These are phyloP conservation scores for Myotis vivesi DNA, from an alignment of 2,797 vertebrate genomes.

Conservation along the genomic window DNA sequence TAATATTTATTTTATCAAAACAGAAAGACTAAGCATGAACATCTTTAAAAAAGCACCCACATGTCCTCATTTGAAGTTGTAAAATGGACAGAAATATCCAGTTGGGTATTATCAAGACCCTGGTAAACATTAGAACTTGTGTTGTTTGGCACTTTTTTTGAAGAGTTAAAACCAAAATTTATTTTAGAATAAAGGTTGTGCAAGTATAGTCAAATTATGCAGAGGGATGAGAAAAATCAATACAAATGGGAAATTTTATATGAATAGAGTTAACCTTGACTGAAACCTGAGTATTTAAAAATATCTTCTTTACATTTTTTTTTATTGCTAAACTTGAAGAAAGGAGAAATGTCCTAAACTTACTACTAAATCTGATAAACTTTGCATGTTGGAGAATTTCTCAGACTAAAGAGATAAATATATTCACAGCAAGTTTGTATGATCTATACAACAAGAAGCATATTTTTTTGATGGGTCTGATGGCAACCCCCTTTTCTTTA, in stretches of 20 bases:
- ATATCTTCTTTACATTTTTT: not conserved
- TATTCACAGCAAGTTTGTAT: constrained; percentile 7
- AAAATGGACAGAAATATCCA: not conserved
- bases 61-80: not conserved
- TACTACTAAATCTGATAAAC: constrained; percentile 21
- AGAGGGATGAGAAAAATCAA: not conserved
- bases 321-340: not conserved
- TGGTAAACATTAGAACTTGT: constrained; percentile 25
- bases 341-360: not conserved
- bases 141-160: not conserved
- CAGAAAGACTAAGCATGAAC: constrained; percentile 51
- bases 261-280: not conserved
- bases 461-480: not conserved
- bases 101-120: constrained; percentile 21
- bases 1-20: constrained; percentile 52
- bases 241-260: not conserved
- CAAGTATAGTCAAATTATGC: not conserved
- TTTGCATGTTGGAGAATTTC: not conserved
- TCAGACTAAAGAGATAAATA: not conserved
- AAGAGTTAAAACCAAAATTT: not conserved
- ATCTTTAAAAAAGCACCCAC: constrained; percentile 53
- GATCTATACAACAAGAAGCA: constrained; percentile 29
- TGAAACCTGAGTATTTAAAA: not conserved
- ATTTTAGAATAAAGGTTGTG: not conserved
- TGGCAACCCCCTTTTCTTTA: constrained; percentile 12